Evolutionary conservation across 30 jellyfish, hydroid and myxozoan species (phyloP).

Genomic region (Chironex yamaguchii): DNA sequence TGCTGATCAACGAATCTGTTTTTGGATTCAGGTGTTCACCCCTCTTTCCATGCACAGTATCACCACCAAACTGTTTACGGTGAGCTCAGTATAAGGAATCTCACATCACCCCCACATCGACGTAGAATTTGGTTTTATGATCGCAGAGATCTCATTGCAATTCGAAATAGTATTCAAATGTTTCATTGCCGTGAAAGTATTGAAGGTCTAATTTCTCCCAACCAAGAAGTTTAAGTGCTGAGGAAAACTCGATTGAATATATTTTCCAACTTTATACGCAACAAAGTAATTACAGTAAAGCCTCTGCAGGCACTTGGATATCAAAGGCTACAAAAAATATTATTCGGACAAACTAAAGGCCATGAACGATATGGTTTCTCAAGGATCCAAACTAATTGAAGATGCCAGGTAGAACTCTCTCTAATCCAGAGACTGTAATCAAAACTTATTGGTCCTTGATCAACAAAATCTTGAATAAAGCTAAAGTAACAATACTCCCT

Average conservation of each 20-base stretch:
- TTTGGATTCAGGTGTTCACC: constrained; percentile 39
- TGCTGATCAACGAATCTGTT: constrained; percentile 52
- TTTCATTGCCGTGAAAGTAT: constrained; percentile 7
- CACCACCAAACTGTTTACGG: constrained; percentile 19
- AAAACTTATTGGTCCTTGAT: background rate
- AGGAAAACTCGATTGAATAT: constrained; percentile 25
- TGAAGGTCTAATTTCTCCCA: background rate
- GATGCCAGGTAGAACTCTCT: background rate
- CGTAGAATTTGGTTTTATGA: constrained; percentile 22
- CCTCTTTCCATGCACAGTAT: constrained; percentile 32
- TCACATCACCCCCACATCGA: constrained; percentile 30
- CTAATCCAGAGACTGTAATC: background rate
- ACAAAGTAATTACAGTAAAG: constrained; percentile 13
- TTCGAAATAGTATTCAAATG: constrained; percentile 14
- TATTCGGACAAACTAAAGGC: background rate
- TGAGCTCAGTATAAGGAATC: constrained; percentile 12
- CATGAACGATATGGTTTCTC: background rate
- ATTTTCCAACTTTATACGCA: constrained; percentile 50
- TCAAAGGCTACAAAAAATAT: constrained; percentile 7
- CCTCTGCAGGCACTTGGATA: constrained; percentile 59
- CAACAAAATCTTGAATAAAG: background rate
- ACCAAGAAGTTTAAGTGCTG: constrained; percentile 29
- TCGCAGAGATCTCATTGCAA: constrained; percentile 13
- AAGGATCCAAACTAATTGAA: background rate
- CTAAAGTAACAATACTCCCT: background rate